These are phyloP conservation scores for Listrodromus nycthemerus DNA, from an alignment of 2,888 invertebrate species.

Conservation along the genomic window DNA sequence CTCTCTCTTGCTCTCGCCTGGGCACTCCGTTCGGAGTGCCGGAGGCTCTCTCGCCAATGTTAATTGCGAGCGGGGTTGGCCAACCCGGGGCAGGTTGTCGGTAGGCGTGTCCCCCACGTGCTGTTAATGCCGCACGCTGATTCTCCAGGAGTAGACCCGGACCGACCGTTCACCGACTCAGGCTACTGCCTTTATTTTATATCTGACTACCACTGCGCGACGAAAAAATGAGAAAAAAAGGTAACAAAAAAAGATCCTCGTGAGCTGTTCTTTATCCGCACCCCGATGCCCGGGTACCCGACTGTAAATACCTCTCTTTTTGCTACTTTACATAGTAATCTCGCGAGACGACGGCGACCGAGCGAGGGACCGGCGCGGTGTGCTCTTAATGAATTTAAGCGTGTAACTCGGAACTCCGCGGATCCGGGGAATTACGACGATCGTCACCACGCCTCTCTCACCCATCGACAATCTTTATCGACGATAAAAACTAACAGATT, in stretches of 20 bases:
- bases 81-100: conserved; percentile 70
- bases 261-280: conserved; percentile 62
- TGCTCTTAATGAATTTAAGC: conserved; percentile 69
- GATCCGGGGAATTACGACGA: conserved; percentile 41
- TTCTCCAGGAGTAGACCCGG: conserved; percentile 50
- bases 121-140: conserved; percentile 69
- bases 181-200: conserved; percentile 56
- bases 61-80: conserved; percentile 75
- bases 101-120: conserved; percentile 76
- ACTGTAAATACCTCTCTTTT: conserved; percentile 65
- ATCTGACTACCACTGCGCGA: conserved; percentile 4
- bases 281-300: conserved; percentile 26
- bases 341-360: conserved; percentile 44
- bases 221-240: neutral
- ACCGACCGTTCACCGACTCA: conserved; percentile 36
- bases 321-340: conserved; percentile 72
- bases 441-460: conserved; percentile 51
- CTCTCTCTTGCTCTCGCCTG: conserved; percentile 65
- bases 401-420: conserved; percentile 61
- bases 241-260: conserved; percentile 2
- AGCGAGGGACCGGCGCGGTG: conserved; percentile 46
- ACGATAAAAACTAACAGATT: conserved; percentile 47
- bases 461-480: conserved; percentile 58
- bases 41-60: conserved; percentile 72
- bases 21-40: conserved; percentile 29